A percentile compares a stretch with the other conserved stretches of the same genome.
Evolutionary conservation across 2,113 vertebrate species (phyloP).

Genomic region (Tyrannus savana): DNA sequence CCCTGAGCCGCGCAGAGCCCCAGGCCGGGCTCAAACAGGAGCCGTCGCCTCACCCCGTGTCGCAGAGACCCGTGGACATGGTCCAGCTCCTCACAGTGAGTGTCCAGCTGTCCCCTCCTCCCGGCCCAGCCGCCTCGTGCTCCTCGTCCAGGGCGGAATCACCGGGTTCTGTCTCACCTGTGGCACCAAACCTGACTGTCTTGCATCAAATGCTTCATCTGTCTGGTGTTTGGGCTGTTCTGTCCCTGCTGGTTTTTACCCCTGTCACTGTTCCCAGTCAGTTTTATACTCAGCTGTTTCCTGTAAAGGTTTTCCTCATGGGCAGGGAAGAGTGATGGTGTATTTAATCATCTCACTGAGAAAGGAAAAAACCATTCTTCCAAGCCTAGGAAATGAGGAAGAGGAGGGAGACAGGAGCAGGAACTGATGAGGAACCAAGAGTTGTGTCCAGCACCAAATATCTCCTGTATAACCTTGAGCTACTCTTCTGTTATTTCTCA

Average conservation of each 20-base stretch:
- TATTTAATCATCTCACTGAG: not conserved
- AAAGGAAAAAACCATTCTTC: rapidly evolving
- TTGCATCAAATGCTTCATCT: not conserved
- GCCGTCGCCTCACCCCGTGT: conserved; percentile 66
- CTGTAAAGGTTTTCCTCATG: not conserved
- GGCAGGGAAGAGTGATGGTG: not conserved
- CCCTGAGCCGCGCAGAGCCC: conserved; percentile 74
- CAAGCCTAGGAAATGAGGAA: not conserved
- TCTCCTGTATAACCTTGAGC: rapidly evolving
- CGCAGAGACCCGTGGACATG: conserved; percentile 90
- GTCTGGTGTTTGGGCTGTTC: not conserved
- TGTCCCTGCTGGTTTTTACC: not conserved
- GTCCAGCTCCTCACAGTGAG: conserved; percentile 93
- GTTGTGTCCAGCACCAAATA: not conserved
- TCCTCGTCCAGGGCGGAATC: rapidly evolving
- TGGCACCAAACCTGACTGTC: not conserved
- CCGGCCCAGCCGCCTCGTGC: rapidly evolving
- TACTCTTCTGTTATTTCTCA: not conserved
- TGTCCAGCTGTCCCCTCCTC: rapidly evolving
- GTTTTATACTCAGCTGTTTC: not conserved
- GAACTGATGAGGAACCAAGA: rapidly evolving
- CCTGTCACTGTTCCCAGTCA: rapidly evolving
- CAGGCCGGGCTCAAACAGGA: conserved; percentile 80
- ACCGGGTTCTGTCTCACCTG: not conserved
- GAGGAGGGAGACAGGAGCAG: not conserved